Percentiles rank a stretch among this genome's conserved stretches.
These are phyloP conservation scores for Aix galericulata DNA, from an alignment of 2,113 vertebrate species.

Conservation along the genomic window DNA sequence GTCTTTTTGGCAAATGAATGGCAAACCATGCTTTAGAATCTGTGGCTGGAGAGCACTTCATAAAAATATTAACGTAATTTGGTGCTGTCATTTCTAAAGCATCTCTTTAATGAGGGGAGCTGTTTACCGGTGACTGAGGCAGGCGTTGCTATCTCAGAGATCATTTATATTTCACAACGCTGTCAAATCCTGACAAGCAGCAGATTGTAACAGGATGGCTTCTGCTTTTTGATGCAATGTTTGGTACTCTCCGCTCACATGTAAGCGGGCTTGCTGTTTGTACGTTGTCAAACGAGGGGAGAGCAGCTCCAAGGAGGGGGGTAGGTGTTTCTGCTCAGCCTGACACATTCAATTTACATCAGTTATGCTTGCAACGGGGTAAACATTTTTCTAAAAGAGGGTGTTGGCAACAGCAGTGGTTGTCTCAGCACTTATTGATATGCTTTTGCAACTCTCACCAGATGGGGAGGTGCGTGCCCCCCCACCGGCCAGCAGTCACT, in stretches of 20 bases:
- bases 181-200: constrained; percentile 71
- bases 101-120: constrained; percentile 52
- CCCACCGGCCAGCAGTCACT: not conserved
- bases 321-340: constrained; percentile 26
- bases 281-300: constrained; percentile 40
- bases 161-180: constrained; percentile 71
- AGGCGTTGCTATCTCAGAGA: constrained; percentile 51
- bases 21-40: constrained; percentile 5
- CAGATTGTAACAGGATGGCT: constrained; percentile 66
- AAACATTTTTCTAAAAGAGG: constrained; percentile 23
- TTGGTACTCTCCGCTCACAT: not conserved
- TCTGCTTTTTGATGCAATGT: constrained; percentile 54
- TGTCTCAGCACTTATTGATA: not conserved
- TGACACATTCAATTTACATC: constrained; percentile 50
- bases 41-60: not conserved
- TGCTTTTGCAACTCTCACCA: not conserved
- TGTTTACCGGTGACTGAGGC: constrained; percentile 60
- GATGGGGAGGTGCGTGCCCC: fast-evolving
- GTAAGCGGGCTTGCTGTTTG: constrained; percentile 34
- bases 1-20: not conserved
- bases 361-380: constrained; percentile 10
- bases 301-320: not conserved
- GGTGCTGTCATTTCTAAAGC: constrained; percentile 66
- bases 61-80: constrained; percentile 60
- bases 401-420: not conserved